phyloP scores from a whole-genome alignment of 2,888 invertebrate genomes.

The Acholoe squamosa region DNA sequence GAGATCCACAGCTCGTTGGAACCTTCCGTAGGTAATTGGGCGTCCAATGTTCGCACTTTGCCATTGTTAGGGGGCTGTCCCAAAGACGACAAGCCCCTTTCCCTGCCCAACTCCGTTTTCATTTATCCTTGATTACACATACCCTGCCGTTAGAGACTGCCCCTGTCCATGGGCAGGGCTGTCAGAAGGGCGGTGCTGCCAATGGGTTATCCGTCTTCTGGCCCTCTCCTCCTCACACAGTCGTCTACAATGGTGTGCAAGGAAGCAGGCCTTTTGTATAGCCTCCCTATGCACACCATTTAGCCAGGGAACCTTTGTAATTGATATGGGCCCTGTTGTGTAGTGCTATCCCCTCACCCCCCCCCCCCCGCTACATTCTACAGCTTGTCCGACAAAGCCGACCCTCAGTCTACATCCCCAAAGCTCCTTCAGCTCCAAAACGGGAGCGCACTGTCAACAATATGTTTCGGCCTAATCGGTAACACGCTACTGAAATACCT shows the following conservation, averaged over 20 bases:
- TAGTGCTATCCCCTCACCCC: not conserved
- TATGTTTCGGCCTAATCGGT: too few species aligned
- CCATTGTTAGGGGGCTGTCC: not conserved
- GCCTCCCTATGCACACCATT: too few species aligned
- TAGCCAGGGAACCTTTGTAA: too few species aligned
- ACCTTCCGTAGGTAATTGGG: not conserved
- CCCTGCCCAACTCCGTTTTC: not conserved
- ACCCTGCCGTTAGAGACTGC: not conserved
- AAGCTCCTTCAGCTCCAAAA: not conserved
- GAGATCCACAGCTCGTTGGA: not conserved
- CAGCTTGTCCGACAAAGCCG: not conserved
- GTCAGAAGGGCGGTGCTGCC: not conserved
- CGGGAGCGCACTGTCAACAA: too few species aligned
- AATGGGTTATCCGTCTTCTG: not conserved
- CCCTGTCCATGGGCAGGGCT: not conserved
- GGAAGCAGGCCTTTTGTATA: too few species aligned
- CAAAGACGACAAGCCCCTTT: not conserved
- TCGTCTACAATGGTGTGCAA: not conserved
- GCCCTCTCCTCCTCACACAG: not conserved
- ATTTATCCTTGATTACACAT: constrained; percentile 3
- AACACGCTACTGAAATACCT: too few species aligned
- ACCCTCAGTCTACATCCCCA: not conserved
- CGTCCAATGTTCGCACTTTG: not conserved
- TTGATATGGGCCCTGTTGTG: too few species aligned
- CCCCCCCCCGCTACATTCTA: not conserved